A percentile compares a stretch with the other conserved stretches of the same genome.
Evolutionary conservation across 2,888 invertebrate genomes (phyloP).

Genomic region (Papilio gigon): DNA sequence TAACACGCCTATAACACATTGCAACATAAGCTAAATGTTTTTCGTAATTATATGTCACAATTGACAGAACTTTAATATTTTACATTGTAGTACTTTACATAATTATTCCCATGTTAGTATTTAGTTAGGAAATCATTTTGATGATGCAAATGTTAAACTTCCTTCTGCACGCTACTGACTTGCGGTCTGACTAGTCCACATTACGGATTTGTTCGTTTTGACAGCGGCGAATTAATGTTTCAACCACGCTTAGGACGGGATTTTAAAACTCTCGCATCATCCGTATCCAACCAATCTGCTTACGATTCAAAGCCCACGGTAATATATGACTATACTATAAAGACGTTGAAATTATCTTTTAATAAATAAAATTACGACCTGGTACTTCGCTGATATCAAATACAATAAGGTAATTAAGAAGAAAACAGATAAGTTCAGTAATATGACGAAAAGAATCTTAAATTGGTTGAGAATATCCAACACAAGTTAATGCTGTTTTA

Average conservation of each 20-base stretch:
- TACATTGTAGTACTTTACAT: background rate
- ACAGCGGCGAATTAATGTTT: constrained; percentile 63
- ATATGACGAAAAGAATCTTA: too few species aligned
- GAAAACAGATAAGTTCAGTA: too few species aligned
- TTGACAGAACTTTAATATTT: background rate
- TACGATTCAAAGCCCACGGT: constrained; percentile 16
- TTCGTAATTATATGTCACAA: background rate
- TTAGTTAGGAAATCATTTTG: too few species aligned
- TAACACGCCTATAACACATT: background rate
- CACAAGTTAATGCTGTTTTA: too few species aligned
- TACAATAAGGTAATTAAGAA: too few species aligned
- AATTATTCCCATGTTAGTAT: too few species aligned
- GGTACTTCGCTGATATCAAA: too few species aligned
- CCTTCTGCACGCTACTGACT: constrained; percentile 32
- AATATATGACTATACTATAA: constrained; percentile 25
- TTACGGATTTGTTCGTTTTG: constrained; percentile 61
- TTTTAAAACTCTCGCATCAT: constrained; percentile 51
- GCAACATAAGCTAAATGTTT: background rate
- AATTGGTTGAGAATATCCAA: too few species aligned
- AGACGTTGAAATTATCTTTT: background rate
- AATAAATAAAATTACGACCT: background rate
- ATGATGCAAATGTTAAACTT: too few species aligned
- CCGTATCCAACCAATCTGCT: constrained; percentile 46
- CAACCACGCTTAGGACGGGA: constrained; percentile 63
- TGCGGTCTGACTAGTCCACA: constrained; percentile 38